A percentile compares a stretch with the other conserved stretches of the same genome.
phyloP scores from a whole-genome alignment of 2,797 vertebrate genomes.

The Erpetoichthys calabaricus region DNA sequence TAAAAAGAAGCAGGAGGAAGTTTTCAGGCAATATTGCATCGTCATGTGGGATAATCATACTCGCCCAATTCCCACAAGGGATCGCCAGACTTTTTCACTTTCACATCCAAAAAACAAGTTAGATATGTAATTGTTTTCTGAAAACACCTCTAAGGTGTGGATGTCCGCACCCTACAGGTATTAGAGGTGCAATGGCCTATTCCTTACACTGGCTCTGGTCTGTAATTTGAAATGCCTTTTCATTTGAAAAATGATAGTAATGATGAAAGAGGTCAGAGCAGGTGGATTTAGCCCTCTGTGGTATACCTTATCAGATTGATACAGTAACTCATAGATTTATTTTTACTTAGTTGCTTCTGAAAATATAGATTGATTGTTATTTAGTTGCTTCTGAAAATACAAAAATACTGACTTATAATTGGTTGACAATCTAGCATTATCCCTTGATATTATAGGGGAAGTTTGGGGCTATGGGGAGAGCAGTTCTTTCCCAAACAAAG shows the following conservation, averaged over 20 bases:
- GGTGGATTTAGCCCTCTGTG: no score
- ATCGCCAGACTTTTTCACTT: constrained; percentile 36
- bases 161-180: constrained; percentile 31
- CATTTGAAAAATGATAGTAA: not conserved
- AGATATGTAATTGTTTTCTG: constrained; percentile 33
- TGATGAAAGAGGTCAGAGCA: no score
- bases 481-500: no score
- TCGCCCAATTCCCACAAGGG: constrained; percentile 53
- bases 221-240: not conserved
- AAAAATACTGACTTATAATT: no score
- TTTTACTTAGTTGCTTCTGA: no score
- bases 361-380: no score
- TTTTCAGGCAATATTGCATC: constrained; percentile 24
- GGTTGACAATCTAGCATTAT: no score
- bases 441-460: no score
- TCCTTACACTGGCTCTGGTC: not conserved
- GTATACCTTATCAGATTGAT: no score
- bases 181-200: not conserved
- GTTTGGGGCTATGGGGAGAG: no score
- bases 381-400: no score
- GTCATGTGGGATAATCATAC: constrained; percentile 59
- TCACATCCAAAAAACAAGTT: constrained; percentile 46
- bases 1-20: constrained; percentile 20
- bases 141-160: constrained; percentile 28
- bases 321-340: no score